Evolutionary conservation across 2,888 invertebrate genomes (phyloP).

Genomic region (Agonopterix subpropinquella): DNA sequence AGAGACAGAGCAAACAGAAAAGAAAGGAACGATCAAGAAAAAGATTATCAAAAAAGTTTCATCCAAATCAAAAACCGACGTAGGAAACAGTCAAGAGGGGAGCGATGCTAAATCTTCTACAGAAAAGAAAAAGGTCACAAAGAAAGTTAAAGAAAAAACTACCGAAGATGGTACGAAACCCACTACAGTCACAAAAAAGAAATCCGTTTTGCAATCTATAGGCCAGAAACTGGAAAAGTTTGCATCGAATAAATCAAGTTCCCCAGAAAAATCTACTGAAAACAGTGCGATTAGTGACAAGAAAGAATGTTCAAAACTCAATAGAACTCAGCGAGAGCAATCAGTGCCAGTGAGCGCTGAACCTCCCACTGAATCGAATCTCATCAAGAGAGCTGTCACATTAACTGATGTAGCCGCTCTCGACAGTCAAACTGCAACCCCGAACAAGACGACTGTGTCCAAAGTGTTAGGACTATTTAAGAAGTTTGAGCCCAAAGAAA

Average conservation of each 20-base stretch:
- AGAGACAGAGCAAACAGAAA: conserved; percentile 44
- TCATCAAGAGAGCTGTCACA: conserved; percentile 83
- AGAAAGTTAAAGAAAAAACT: conserved; percentile 58
- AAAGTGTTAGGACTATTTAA: conserved; percentile 86
- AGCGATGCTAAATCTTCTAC: conserved; percentile 38
- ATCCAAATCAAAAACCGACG: conserved; percentile 63
- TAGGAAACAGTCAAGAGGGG: conserved; percentile 35
- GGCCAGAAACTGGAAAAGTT: conserved; percentile 86
- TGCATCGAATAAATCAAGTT: conserved; percentile 66
- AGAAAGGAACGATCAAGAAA: conserved; percentile 62
- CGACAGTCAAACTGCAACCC: conserved; percentile 45
- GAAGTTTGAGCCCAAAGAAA: conserved; percentile 80
- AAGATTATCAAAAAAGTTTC: conserved; percentile 65
- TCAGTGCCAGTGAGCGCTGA: conserved; percentile 76
- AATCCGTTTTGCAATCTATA: conserved; percentile 82
- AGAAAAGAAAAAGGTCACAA: conserved; percentile 62
- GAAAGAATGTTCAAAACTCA: conserved; percentile 59
- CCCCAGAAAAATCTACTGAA: conserved; percentile 64
- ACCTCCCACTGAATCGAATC: conserved; percentile 78
- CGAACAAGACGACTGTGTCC: conserved; percentile 81
- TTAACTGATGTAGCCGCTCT: conserved; percentile 79
- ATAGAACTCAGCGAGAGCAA: conserved; percentile 78
- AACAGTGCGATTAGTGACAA: conserved; percentile 29
- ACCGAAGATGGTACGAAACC: conserved; percentile 44
- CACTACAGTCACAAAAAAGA: conserved; percentile 68